phyloP scores from a whole-genome alignment of 2,113 vertebrate species.

The Archilochus colubris region DNA sequence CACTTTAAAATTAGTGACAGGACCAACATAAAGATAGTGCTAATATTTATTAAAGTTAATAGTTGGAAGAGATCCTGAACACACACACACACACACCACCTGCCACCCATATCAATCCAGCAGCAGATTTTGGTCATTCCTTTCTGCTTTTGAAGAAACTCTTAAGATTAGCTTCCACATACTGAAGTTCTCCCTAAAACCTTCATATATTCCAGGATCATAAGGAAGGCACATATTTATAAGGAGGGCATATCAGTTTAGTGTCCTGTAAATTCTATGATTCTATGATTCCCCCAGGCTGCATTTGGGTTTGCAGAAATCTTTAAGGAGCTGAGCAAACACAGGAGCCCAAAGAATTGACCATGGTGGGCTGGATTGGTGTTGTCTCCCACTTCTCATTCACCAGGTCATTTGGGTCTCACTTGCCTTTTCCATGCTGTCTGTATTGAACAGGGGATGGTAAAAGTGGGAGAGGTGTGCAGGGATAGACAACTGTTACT shows the following conservation, averaged over 20 bases:
- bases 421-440: neutral
- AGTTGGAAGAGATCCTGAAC: neutral
- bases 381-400: neutral
- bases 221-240: neutral
- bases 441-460: accelerated
- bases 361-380: accelerated
- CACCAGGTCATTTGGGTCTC: neutral
- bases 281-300: neutral
- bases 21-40: neutral
- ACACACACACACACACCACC: neutral
- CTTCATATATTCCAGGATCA: neutral
- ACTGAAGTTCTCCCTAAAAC: neutral
- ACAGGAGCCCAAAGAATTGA: neutral
- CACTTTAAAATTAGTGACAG: neutral
- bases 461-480: neutral
- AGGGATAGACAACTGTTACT: neutral
- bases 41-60: neutral
- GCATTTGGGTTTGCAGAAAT: neutral
- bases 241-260: neutral
- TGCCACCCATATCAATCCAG: no score
- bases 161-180: neutral
- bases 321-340: neutral
- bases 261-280: neutral
- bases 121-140: neutral
- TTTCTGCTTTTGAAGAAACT: neutral